Conservation (phyloP, 2,888 invertebrate genomes). For the Stegophylla sp. region DNA sequence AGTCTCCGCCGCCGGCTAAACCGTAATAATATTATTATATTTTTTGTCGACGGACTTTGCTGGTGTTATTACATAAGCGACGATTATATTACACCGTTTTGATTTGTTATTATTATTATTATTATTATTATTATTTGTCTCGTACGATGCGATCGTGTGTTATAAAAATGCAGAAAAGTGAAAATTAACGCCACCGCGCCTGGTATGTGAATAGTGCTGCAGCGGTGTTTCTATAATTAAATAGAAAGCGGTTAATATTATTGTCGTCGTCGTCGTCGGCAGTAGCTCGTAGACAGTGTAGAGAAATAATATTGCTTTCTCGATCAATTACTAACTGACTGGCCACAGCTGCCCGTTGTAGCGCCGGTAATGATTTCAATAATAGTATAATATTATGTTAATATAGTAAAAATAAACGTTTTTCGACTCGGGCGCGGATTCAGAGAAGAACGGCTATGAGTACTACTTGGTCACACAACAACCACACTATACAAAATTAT, state of each 20-base stretch:
- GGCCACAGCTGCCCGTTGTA: too few relatives aligned
- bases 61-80: background rate
- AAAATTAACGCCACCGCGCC: conserved; percentile 29
- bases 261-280: background rate
- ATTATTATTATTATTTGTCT: background rate
- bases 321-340: conserved; percentile 35
- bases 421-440: too few relatives aligned
- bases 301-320: conserved; percentile 56
- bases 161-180: conserved; percentile 53
- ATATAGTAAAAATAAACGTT: too few relatives aligned
- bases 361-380: too few relatives aligned
- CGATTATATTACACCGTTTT: background rate
- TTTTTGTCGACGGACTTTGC: background rate
- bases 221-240: conserved; percentile 57
- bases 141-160: conserved; percentile 14
- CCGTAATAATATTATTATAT: background rate
- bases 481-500: too few relatives aligned
- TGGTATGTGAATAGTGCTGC: conserved; percentile 19
- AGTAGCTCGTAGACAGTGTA: too few relatives aligned
- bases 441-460: too few relatives aligned
- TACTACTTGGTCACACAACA: too few relatives aligned
- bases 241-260: conserved; percentile 56
- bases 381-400: too few relatives aligned
- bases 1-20: too few relatives aligned
- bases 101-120: background rate